Conservation (phyloP, 2,888 invertebrate species). For the Pogonocherus hispidulus region DNA sequence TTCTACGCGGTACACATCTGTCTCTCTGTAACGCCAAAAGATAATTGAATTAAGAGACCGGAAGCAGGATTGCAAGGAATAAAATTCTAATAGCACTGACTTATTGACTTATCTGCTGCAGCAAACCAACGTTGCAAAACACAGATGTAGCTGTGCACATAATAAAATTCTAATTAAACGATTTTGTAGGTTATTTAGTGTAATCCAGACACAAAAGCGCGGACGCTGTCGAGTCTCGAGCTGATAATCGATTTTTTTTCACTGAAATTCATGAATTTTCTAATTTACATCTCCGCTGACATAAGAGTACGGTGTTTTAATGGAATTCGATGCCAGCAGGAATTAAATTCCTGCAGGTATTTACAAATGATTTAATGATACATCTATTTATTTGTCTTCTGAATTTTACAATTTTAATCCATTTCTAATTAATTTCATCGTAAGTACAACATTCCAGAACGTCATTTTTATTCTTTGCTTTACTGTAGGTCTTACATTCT, state of each 20-base stretch:
- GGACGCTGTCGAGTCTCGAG: too few relatives aligned
- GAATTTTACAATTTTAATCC: too few relatives aligned
- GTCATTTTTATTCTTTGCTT: slow-evolving; percentile 17
- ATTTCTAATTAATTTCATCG: not conserved
- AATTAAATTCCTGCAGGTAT: too few relatives aligned
- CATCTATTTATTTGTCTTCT: too few relatives aligned
- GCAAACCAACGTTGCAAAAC: not conserved
- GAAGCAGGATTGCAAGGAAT: not conserved
- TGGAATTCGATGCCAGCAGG: too few relatives aligned
- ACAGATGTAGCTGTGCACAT: not conserved
- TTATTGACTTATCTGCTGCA: slow-evolving; percentile 1
- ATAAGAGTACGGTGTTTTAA: too few relatives aligned
- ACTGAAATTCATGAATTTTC: not conserved
- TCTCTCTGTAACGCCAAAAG: not conserved
- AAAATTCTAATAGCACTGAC: not conserved
- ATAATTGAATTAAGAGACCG: not conserved
- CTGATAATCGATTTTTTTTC: not conserved
- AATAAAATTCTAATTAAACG: slow-evolving; percentile 1
- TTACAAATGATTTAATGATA: too few relatives aligned
- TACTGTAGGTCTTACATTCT: slow-evolving; percentile 3
- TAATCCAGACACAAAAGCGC: too few relatives aligned
- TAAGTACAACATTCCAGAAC: not conserved
- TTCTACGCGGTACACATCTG: not conserved
- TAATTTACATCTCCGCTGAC: not conserved
- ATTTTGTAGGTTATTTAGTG: not conserved